A percentile compares a stretch with the other conserved stretches of the same genome.
Evolutionary conservation across 1,140 invertebrate species (phyloP).

Genomic region (Drosophila littoralis): DNA sequence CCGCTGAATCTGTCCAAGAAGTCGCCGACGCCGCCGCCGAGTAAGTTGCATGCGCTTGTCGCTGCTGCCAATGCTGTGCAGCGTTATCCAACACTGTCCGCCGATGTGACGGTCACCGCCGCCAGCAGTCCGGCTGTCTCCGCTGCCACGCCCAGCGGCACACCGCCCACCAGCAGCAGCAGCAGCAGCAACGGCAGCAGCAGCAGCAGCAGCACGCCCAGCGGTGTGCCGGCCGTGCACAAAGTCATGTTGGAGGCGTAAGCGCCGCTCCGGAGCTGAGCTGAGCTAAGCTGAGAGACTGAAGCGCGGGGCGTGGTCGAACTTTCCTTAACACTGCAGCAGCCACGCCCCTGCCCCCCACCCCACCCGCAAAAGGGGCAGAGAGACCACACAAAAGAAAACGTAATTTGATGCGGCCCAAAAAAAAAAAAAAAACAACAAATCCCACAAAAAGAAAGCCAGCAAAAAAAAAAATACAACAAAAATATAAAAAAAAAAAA

Average conservation of each 20-base stretch:
- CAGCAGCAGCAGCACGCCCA: conserved; percentile 56
- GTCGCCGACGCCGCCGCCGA: conserved; percentile 91
- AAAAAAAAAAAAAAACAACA: neutral
- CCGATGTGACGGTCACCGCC: conserved; percentile 77
- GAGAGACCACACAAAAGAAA: neutral
- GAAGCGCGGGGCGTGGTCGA: conserved; percentile 1
- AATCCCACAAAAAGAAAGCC: conserved; percentile 13
- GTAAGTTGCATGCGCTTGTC: conserved; percentile 84
- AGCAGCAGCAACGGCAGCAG: conserved; percentile 17
- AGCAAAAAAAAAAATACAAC: conserved; percentile 53
- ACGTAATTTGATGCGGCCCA: conserved; percentile 22
- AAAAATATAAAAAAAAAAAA: conserved; percentile 17
- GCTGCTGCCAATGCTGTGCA: conserved; percentile 75
- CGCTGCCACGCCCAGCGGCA: conserved; percentile 29
- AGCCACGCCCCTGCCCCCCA: neutral
- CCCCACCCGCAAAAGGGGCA: neutral
- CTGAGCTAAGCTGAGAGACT: conserved; percentile 30
- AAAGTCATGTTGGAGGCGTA: conserved; percentile 87
- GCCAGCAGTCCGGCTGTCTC: conserved; percentile 41
- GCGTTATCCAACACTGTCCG: conserved; percentile 74
- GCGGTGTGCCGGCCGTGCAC: conserved; percentile 83
- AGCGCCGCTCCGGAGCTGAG: conserved; percentile 59
- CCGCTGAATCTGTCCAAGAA: conserved; percentile 95
- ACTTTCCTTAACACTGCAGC: conserved; percentile 27
- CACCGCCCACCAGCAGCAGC: conserved; percentile 70